Evolutionary conservation across 2,113 vertebrate genomes (phyloP).

Genomic region (Vulpes lagopus): DNA sequence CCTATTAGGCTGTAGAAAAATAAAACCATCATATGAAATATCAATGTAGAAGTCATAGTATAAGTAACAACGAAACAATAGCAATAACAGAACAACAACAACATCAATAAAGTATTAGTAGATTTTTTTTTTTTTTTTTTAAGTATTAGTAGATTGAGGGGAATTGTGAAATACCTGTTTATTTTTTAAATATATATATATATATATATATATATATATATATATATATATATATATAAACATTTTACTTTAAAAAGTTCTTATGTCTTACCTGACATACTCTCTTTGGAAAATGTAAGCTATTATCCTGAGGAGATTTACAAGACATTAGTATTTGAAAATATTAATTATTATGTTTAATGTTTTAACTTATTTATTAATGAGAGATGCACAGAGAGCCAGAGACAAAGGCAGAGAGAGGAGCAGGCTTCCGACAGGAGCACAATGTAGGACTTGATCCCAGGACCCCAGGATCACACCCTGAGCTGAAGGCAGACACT

Average conservation of each 20-base stretch:
- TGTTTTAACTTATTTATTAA: no score
- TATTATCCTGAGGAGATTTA: background rate
- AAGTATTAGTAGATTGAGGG: background rate
- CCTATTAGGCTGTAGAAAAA: slow-evolving; percentile 3
- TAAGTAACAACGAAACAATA: background rate
- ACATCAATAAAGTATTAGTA: background rate
- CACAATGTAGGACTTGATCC: no score
- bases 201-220: background rate
- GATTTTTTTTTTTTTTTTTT: no score
- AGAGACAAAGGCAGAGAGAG: no score
- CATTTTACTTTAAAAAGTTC: background rate
- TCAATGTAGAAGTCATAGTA: background rate
- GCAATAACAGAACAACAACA: background rate
- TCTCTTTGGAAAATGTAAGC: background rate
- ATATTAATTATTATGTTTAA: background rate
- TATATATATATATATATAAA: background rate
- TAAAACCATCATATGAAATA: slow-evolving; percentile 17
- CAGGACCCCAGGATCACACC: no score
- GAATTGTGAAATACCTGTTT: background rate
- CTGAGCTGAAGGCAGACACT: no score
- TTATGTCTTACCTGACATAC: background rate
- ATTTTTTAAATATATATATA: background rate
- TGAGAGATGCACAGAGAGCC: no score
- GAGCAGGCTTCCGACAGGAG: no score
- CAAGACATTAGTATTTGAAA: background rate